phyloP scores from a whole-genome alignment of 2,888 invertebrate species.

The Xestia xanthographa region DNA sequence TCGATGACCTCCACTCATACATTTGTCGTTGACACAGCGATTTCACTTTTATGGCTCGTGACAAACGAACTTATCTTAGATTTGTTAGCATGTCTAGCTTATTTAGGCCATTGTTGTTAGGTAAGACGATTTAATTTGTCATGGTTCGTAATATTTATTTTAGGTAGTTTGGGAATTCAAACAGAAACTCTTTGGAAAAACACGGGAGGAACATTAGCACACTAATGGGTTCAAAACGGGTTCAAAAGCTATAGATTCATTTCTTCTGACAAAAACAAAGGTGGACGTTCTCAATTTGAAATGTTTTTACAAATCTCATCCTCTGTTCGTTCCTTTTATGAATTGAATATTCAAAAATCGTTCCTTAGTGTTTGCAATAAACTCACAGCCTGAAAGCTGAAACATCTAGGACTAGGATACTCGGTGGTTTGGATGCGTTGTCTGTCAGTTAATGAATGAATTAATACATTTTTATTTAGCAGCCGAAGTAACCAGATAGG shows the following conservation, averaged over 20 bases:
- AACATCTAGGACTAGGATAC: neutral
- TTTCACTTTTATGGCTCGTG: constrained; percentile 65
- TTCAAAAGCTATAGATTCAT: neutral
- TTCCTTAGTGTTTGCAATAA: neutral
- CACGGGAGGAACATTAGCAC: neutral
- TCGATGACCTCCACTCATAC: constrained; percentile 47
- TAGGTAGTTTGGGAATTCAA: neutral
- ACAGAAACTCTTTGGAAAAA: neutral
- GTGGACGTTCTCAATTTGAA: neutral
- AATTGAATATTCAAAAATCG: neutral
- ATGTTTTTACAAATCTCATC: neutral
- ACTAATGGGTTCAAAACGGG: neutral
- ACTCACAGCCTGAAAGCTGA: neutral
- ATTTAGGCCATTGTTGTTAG: constrained; percentile 53
- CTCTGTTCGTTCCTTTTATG: neutral
- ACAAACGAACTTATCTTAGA: constrained; percentile 44
- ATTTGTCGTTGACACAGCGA: constrained; percentile 52
- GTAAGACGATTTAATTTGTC: constrained; percentile 13
- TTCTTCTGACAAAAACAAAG: neutral
- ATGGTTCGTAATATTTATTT: constrained; percentile 3
- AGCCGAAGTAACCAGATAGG: neutral
- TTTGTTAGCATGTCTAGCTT: constrained; percentile 48
- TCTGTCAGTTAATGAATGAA: neutral
- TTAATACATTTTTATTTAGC: neutral
- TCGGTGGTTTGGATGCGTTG: neutral